phyloP scores from a whole-genome alignment of 2,113 vertebrate genomes.

The Dicerorhinus sumatrensis region DNA sequence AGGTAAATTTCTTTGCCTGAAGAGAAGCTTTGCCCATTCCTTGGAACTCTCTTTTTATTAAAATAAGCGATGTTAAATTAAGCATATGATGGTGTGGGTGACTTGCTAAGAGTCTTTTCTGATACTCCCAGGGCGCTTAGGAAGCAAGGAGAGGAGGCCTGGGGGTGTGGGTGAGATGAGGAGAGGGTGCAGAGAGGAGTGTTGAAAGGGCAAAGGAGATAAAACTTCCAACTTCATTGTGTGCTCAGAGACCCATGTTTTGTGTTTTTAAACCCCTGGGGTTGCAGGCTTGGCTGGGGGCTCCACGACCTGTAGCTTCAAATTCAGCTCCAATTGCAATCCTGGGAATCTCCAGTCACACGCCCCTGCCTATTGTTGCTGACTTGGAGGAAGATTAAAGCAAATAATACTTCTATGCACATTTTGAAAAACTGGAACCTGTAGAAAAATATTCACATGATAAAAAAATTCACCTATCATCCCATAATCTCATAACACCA shows the following conservation, averaged over 20 bases:
- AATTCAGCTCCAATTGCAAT: neutral
- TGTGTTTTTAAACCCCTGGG: neutral
- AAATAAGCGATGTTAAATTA: neutral
- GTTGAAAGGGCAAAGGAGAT: neutral
- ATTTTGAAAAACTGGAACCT: neutral
- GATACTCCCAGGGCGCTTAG: neutral
- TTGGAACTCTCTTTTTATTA: neutral
- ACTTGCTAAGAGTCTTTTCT: neutral
- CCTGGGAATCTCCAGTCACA: neutral
- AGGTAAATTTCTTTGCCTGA: neutral
- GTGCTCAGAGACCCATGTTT: neutral
- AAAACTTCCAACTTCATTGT: neutral
- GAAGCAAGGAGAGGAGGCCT: neutral
- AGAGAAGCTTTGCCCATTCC: neutral
- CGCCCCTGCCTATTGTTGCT: neutral
- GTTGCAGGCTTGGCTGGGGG: neutral
- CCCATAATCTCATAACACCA: neutral
- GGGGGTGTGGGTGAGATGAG: neutral
- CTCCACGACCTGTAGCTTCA: neutral
- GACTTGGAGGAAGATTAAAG: neutral
- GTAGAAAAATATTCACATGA: neutral
- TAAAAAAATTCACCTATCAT: neutral
- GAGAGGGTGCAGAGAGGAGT: no score
- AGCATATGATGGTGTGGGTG: neutral
- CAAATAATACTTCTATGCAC: neutral